Percentiles rank a stretch among this genome's conserved stretches.
Evolutionary conservation across 2,113 vertebrate species (phyloP).

Genomic region (Malurus melanocephalus): DNA sequence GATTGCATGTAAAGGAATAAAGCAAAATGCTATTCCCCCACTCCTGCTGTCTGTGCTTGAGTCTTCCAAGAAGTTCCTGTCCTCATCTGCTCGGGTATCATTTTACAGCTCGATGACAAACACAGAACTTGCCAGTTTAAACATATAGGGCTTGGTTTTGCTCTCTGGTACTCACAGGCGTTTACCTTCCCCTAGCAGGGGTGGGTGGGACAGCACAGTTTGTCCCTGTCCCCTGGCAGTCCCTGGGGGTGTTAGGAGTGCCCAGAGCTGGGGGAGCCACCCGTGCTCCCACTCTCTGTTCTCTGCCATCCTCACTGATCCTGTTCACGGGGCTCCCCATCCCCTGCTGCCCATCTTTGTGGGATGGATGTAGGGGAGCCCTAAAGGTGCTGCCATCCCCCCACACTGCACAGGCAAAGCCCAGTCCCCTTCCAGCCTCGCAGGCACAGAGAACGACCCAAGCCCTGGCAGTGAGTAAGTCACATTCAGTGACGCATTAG

Average conservation of each 20-base stretch:
- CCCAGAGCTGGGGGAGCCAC: background rate
- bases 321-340: accelerated
- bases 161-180: background rate
- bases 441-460: background rate
- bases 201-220: background rate
- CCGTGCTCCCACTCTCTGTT: accelerated
- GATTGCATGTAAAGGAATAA: conserved; percentile 54
- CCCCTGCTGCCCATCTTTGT: accelerated
- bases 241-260: background rate
- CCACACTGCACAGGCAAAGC: accelerated
- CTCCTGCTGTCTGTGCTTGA: conserved; percentile 52
- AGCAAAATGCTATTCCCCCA: conserved; percentile 59
- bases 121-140: conserved; percentile 56
- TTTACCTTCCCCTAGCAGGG: background rate
- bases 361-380: too few species aligned
- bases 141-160: conserved; percentile 27
- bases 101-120: conserved; percentile 59
- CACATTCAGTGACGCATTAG: accelerated
- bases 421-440: background rate
- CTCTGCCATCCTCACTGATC: accelerated
- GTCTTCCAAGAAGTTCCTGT: conserved; percentile 62
- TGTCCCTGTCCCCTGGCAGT: accelerated
- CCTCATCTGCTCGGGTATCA: conserved; percentile 58
- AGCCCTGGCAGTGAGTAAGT: background rate
- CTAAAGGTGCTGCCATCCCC: background rate